Conservation (phyloP, 2,888 invertebrate species). For the Lymantria dispar region DNA sequence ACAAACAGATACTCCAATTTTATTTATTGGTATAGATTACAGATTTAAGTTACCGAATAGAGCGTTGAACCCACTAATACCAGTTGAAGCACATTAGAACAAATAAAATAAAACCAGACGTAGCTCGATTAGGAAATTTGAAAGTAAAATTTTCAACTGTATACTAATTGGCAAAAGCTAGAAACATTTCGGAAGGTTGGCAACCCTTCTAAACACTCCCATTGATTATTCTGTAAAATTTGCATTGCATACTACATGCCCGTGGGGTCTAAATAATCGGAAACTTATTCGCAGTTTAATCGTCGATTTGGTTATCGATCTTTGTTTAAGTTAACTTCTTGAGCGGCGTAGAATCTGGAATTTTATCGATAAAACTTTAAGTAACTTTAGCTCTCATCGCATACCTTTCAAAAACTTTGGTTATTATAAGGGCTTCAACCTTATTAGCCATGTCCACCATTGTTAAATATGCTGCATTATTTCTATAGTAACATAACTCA, state of each 20-base stretch:
- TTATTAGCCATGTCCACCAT: no score
- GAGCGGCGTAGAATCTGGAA: not conserved
- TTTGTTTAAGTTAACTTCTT: conserved; percentile 9
- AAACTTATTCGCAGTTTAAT: conserved; percentile 18
- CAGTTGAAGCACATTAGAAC: conserved; percentile 9
- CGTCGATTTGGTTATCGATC: conserved; percentile 22
- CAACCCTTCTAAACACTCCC: conserved; percentile 60
- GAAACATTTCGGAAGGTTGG: conserved; percentile 5
- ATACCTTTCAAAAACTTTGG: not conserved
- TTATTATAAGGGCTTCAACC: not conserved
- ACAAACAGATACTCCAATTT: no score
- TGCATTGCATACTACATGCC: conserved; percentile 50
- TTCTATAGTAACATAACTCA: no score
- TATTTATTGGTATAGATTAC: no score
- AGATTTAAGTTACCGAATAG: not conserved
- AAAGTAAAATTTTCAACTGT: conserved; percentile 62
- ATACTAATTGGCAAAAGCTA: conserved; percentile 58
- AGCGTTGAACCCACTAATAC: not conserved
- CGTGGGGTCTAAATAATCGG: conserved; percentile 19
- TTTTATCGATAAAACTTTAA: not conserved
- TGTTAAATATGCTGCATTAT: no score
- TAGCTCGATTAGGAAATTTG: conserved; percentile 51
- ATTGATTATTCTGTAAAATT: conserved; percentile 61
- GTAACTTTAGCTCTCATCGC: not conserved
- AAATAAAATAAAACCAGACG: conserved; percentile 31